phyloP scores from a whole-genome alignment of 2,888 invertebrate species.

The Xanthorhoe spadicearia region DNA sequence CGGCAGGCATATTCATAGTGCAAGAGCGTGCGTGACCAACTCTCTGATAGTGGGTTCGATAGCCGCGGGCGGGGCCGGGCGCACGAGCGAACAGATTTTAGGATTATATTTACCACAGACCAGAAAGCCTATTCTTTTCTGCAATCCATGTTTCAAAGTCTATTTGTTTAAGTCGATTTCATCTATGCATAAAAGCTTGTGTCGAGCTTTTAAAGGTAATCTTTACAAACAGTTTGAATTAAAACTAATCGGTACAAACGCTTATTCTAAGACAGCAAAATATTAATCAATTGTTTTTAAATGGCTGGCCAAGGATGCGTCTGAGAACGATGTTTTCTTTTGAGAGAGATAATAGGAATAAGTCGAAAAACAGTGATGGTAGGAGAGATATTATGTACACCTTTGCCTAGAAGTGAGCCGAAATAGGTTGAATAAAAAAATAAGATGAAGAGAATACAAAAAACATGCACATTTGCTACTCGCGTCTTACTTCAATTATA shows the following conservation, averaged over 20 bases:
- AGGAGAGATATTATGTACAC: too few species aligned
- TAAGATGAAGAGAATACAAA: too few species aligned
- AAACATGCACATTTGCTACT: too few species aligned
- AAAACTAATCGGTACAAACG: background rate
- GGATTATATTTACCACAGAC: slow-evolving; percentile 31
- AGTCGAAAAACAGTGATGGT: too few species aligned
- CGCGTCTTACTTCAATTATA: background rate
- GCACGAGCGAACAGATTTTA: slow-evolving; percentile 35
- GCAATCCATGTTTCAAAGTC: slow-evolving; percentile 2
- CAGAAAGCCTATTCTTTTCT: slow-evolving; percentile 25
- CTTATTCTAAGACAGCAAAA: too few species aligned
- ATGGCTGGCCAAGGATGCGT: too few species aligned
- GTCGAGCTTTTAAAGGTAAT: slow-evolving; percentile 3
- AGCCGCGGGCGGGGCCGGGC: slow-evolving; percentile 42
- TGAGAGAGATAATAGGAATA: too few species aligned
- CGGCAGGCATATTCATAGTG: slow-evolving; percentile 39
- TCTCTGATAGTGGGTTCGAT: slow-evolving; percentile 45
- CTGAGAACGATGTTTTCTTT: too few species aligned
- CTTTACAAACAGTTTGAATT: background rate
- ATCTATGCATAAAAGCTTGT: slow-evolving; percentile 1
- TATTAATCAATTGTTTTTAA: too few species aligned
- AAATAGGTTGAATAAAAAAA: too few species aligned
- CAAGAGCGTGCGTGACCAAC: slow-evolving; percentile 47
- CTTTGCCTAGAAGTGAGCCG: too few species aligned
- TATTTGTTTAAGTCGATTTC: slow-evolving; percentile 11